phyloP scores from a whole-genome alignment of 2,797 vertebrate species.

The Mycteria americana region DNA sequence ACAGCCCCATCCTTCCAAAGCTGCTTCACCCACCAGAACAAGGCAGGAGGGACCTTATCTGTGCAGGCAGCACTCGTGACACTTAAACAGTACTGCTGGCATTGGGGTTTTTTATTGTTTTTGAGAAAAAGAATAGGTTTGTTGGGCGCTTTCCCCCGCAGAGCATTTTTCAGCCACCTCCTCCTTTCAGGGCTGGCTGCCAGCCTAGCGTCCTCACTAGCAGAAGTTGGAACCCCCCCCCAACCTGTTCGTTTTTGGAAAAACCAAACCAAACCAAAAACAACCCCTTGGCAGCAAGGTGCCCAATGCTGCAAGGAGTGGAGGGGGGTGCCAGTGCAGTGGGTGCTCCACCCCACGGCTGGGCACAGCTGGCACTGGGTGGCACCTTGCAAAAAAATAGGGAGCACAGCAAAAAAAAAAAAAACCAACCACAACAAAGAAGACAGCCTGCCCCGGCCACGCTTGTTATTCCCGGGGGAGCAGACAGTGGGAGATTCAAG shows the following conservation, averaged over 20 bases:
- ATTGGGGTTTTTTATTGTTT: no score
- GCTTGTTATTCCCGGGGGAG: conserved; percentile 56
- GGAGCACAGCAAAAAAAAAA: neutral
- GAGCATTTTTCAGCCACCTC: conserved; percentile 58
- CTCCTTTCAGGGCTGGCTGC: neutral
- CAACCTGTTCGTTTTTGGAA: neutral
- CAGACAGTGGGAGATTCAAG: conserved; percentile 70
- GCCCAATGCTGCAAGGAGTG: neutral
- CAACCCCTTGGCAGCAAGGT: neutral
- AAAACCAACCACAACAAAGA: conserved; percentile 37
- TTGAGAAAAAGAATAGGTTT: neutral
- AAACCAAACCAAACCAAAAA: fast-evolving
- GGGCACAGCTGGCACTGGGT: conserved; percentile 65
- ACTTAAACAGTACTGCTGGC: neutral
- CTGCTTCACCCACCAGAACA: neutral
- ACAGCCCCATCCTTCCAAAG: neutral
- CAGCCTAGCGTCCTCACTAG: neutral
- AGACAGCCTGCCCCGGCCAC: conserved; percentile 32
- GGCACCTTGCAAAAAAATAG: conserved; percentile 62
- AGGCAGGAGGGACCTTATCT: neutral
- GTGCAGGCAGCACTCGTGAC: neutral
- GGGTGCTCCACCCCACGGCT: neutral
- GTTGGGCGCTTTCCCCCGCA: conserved; percentile 3
- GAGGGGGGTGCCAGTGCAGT: neutral
- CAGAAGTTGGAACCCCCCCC: neutral